A percentile compares a stretch with the other conserved stretches of the same genome.
phyloP scores from a whole-genome alignment of 2,888 invertebrate species.

The Agonopterix arenella region DNA sequence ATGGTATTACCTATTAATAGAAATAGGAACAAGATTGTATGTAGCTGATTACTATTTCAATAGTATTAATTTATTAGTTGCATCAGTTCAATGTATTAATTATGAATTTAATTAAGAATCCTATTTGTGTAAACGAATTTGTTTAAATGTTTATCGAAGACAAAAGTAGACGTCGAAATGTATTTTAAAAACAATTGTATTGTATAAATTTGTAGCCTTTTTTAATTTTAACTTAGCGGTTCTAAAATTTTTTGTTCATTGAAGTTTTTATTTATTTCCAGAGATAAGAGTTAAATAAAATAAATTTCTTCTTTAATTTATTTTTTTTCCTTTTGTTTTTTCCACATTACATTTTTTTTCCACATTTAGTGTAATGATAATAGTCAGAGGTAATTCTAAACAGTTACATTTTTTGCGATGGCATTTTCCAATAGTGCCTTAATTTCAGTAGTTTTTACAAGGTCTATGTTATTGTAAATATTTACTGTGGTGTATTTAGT shows the following conservation, averaged over 20 bases:
- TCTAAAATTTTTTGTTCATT: slow-evolving; percentile 46
- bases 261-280: slow-evolving; percentile 55
- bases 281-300: slow-evolving; percentile 46
- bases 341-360: slow-evolving; percentile 4
- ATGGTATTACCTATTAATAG: slow-evolving; percentile 3
- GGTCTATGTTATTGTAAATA: neutral
- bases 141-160: slow-evolving; percentile 20
- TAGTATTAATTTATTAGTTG: slow-evolving; percentile 9
- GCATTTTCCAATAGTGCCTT: slow-evolving; percentile 10
- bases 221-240: slow-evolving; percentile 28
- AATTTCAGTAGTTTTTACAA: slow-evolving; percentile 2
- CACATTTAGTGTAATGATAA: too few species aligned
- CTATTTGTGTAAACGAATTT: slow-evolving; percentile 10
- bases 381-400: too few species aligned
- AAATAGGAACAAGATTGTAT: neutral
- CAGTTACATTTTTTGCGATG: too few species aligned
- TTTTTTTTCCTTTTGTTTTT: slow-evolving; percentile 30
- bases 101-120: neutral
- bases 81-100: neutral
- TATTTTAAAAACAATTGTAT: slow-evolving; percentile 16
- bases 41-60: slow-evolving; percentile 1
- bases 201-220: slow-evolving; percentile 42
- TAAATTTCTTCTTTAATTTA: slow-evolving; percentile 50
- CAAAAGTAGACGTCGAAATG: slow-evolving; percentile 21
- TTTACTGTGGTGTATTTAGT: too few species aligned